Base-by-base conservation (phyloP, 2,888 invertebrate genomes). In the Xestia sexstrigata region DNA sequence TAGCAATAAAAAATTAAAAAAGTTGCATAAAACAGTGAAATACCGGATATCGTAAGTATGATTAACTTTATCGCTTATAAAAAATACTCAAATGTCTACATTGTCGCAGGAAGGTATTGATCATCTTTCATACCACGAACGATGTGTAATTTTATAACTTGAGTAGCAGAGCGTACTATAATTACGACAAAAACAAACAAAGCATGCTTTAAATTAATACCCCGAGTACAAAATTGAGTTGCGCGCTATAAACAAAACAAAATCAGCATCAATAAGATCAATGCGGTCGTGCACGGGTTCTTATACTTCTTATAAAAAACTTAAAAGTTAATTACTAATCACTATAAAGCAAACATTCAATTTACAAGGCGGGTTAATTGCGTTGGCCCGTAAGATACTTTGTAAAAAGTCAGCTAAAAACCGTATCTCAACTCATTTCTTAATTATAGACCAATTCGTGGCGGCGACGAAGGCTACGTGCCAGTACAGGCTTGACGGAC, bases 281-380 rank as follows among this genome's bases (percentile, higher is more conserved):
- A 92, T 92, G 91, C 89, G 91, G 92, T 94, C 94, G 93, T 93
- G 93, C 89, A 91, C 89, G 88, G 83, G 89, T 92, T 91, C 87
- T 88, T 92, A 94, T 92, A 94, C 95, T 91, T 90, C 87, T 87
- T 92, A 94, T 92, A 95, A 96, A 60, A 95, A 96, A 94, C 93
- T 91, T 91, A 90, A 91, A 94, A 94, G 93, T 95, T 96, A 96
- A 96, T 96, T 96, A 95, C 96, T 95, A 96, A 96, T 96, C 95
- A 95, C 95, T 95, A 95, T 95, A 96, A 96, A 96, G 96, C 96
- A 96, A 96, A 96, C 96, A 96, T 96, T 96, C 96, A 96, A 96
- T 96, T 96, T 96, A 96, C 95, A 94, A 95, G 96, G 95, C 95
- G 93, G 96, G 95, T 95, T 96, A 96, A 96, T 96, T 96, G 96